These are phyloP conservation scores for Diabrotica undecimpunctata DNA, from an alignment of 1,140 invertebrate genomes.

Conservation along the genomic window DNA sequence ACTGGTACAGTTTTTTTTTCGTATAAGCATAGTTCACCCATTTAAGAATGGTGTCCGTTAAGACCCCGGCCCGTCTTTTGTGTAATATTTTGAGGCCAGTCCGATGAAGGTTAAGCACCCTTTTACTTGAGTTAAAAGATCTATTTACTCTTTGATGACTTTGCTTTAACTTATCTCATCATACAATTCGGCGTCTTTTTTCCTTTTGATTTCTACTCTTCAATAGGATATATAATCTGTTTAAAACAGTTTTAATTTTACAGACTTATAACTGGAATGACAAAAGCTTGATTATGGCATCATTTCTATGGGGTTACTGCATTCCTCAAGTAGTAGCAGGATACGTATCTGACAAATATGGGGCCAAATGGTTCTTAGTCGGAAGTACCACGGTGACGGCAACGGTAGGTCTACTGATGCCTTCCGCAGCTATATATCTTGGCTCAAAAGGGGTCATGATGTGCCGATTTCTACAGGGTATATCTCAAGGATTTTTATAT, in stretches of 20 bases:
- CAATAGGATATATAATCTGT: neutral
- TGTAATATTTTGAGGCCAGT: too few species aligned
- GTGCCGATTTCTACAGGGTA: slow-evolving; percentile 24
- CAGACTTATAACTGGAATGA: slow-evolving; percentile 47
- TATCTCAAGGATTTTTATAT: slow-evolving; percentile 26
- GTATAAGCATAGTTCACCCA: too few species aligned
- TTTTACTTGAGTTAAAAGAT: too few species aligned
- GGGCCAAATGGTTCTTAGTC: slow-evolving; percentile 60
- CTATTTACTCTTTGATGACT: too few species aligned
- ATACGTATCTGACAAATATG: slow-evolving; percentile 59
- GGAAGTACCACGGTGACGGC: slow-evolving; percentile 53
- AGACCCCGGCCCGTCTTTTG: too few species aligned
- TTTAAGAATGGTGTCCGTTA: too few species aligned
- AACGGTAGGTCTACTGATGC: slow-evolving; percentile 42
- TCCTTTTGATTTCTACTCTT: neutral
- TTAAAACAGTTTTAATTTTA: slow-evolving; percentile 13
- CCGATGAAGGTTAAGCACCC: too few species aligned
- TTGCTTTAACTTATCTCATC: too few species aligned
- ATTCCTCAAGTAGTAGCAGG: slow-evolving; percentile 62
- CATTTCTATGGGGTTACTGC: slow-evolving; percentile 64
- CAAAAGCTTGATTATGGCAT: slow-evolving; percentile 55
- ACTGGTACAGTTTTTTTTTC: too few species aligned
- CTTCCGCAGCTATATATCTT: slow-evolving; percentile 17
- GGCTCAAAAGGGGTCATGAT: slow-evolving; percentile 24
- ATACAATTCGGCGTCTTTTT: too few species aligned